phyloP scores from a whole-genome alignment of 2,113 vertebrate genomes.

The Mellivora capensis region DNA sequence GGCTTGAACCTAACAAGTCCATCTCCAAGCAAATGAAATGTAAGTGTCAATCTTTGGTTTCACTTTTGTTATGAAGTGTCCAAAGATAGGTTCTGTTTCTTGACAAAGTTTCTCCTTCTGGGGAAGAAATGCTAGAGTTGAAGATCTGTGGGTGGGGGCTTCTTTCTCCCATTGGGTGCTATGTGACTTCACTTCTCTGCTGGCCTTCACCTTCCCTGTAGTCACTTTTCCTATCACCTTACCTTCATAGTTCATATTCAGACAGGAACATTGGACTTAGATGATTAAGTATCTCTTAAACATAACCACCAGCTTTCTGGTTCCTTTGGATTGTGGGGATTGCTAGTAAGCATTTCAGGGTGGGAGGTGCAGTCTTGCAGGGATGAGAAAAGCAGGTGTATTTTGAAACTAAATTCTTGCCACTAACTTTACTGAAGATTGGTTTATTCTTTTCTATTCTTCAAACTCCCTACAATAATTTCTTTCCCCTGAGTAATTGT shows the following conservation, averaged over 20 bases:
- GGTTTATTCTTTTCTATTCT: background rate
- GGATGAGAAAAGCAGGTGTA: background rate
- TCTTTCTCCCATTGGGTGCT: background rate
- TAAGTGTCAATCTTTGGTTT: conserved; percentile 84
- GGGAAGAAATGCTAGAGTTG: background rate
- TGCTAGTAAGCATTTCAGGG: background rate
- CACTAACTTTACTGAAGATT: background rate
- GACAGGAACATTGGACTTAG: background rate
- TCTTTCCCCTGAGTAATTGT: background rate
- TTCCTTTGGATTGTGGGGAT: background rate
- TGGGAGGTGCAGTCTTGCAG: background rate
- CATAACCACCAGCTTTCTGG: background rate
- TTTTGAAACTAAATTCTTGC: conserved; percentile 6
- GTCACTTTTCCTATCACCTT: background rate
- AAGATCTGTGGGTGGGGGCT: background rate
- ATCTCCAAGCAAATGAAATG: conserved; percentile 98
- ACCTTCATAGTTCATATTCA: background rate
- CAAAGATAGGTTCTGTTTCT: conserved; percentile 31
- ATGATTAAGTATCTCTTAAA: background rate
- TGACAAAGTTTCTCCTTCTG: background rate
- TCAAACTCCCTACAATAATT: background rate
- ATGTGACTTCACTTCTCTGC: background rate
- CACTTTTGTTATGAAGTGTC: conserved; percentile 34
- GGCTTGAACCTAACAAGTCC: conserved; percentile 97
- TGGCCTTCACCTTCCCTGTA: background rate